Evolutionary conservation across 64 coral and sea anemone genomes (phyloP).

Genomic region (Montipora efflorescens): DNA sequence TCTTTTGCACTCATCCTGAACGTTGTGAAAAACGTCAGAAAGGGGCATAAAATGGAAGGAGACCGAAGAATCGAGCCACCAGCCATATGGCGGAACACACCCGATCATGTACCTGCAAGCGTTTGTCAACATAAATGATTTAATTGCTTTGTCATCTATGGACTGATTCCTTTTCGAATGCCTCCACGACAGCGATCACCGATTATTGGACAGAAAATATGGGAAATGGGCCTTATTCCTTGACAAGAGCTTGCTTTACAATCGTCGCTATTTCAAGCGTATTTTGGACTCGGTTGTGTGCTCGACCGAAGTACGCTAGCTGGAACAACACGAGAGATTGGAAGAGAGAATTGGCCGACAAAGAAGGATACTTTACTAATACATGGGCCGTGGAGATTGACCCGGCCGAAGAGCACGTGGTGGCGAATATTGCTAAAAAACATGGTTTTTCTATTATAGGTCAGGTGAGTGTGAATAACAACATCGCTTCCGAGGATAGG

Average conservation of each 20-base stretch:
- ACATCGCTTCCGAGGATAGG: background rate
- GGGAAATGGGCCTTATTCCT: conserved; percentile 69
- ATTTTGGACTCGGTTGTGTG: background rate
- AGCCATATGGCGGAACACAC: conserved; percentile 12
- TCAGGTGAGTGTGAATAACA: conserved; percentile 67
- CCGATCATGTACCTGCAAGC: conserved; percentile 66
- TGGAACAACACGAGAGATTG: conserved; percentile 83
- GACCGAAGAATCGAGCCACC: conserved; percentile 33
- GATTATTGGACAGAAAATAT: conserved; percentile 80
- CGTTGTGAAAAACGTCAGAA: background rate
- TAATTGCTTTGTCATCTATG: conserved; percentile 89
- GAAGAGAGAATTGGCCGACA: conserved; percentile 84
- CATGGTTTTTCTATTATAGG: conserved; percentile 94
- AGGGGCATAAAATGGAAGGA: background rate
- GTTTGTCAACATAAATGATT: conserved; percentile 87
- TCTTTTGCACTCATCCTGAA: background rate
- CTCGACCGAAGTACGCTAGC: conserved; percentile 27
- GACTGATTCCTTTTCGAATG: conserved; percentile 66
- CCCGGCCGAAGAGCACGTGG: conserved; percentile 70
- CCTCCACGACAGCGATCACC: conserved; percentile 59
- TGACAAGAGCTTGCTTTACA: conserved; percentile 52
- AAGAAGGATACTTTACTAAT: conserved; percentile 98
- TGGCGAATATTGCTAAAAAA: conserved; percentile 82
- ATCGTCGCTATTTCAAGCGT: conserved; percentile 19
- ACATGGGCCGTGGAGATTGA: conserved; percentile 99